Evolutionary conservation across 2,797 vertebrate genomes (phyloP), one percentile per base, ranked within the genome.

Genomic region (Sphaeramia orbicularis): DNA sequence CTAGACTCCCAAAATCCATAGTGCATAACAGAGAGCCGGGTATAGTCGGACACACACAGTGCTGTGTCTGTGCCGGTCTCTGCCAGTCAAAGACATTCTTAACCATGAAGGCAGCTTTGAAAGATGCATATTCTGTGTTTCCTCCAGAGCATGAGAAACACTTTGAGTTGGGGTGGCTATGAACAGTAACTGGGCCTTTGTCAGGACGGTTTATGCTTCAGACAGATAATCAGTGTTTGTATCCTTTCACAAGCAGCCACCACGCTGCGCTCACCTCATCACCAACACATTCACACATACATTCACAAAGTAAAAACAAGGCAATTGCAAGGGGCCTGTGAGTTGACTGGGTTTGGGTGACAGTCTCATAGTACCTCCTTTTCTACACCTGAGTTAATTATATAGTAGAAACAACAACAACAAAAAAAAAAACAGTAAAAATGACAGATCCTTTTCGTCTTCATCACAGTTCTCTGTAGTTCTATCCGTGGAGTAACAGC

Each of bases 371-470:
- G 89, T 88, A 90, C 84, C 86, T 84, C 88, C 71, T 85, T 81
- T 77, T 83, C 48, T 83, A 86, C 85, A 93, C 93, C 93, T 93
- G 93, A 94, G 94, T 89, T 83, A 77, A 84, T 78, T 71, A 84
- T 75, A 71, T 42, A 49, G 83, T 86, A 58, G 65, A 76, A 85
- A 86, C 15, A 24, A 44, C 3, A n/a, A n/a, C n/a, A n/a, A n/a
- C n/a, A n/a, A n/a, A 79, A 54, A 78, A 81, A 63, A 78, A 21
- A 41, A 38, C 52, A 73, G 50, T 60, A 65, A 58, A 51, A 71
- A 56, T 18, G 71, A 68, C 62, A 64, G 50, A 30, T 10, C 37
- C 18, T 50, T 24, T 18, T 32, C 14, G 8, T 53, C 35, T 74
- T 53, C 10, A 30, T 67, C 68, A 55, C 60, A 65, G 51, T 65